Evolutionary conservation across 2,888 invertebrate species (phyloP).

Genomic region (Keiferia lycopersicella): DNA sequence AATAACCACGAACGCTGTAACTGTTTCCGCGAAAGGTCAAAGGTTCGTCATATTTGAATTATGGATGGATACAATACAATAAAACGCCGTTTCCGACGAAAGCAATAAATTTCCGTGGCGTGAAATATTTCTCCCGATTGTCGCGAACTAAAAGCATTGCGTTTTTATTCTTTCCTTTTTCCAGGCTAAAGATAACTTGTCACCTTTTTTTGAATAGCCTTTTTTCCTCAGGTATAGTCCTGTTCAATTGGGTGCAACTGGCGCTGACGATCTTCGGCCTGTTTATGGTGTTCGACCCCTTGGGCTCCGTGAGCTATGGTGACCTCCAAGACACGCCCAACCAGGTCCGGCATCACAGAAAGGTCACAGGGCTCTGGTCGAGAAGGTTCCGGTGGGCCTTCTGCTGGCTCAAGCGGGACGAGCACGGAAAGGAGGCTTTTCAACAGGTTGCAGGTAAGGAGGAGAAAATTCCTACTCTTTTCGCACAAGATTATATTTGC

Average conservation of each 20-base stretch:
- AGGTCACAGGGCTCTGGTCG: constrained; percentile 88
- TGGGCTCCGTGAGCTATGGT: constrained; percentile 85
- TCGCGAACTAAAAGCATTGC: neutral
- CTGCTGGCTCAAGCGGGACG: constrained; percentile 87
- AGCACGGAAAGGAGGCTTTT: constrained; percentile 89
- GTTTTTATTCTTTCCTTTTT: neutral
- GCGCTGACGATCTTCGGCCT: constrained; percentile 87
- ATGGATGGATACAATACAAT: neutral
- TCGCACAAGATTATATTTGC: too few relatives aligned
- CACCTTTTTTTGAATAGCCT: neutral
- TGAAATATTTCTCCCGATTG: neutral
- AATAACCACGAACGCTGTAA: neutral
- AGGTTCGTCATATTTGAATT: constrained; percentile 16
- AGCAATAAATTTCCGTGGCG: neutral
- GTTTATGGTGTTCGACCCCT: constrained; percentile 90
- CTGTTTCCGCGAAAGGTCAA: constrained; percentile 13
- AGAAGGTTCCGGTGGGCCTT: constrained; percentile 88
- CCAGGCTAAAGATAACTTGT: neutral
- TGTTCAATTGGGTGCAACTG: constrained; percentile 91
- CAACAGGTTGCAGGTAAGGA: constrained; percentile 87
- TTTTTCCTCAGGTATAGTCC: constrained; percentile 82
- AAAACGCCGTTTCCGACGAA: neutral
- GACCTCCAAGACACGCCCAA: constrained; percentile 84
- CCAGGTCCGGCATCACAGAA: constrained; percentile 85
- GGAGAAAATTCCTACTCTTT: constrained; percentile 29